Conservation (phyloP, 2,888 invertebrate species). For the Alcis repandata region DNA sequence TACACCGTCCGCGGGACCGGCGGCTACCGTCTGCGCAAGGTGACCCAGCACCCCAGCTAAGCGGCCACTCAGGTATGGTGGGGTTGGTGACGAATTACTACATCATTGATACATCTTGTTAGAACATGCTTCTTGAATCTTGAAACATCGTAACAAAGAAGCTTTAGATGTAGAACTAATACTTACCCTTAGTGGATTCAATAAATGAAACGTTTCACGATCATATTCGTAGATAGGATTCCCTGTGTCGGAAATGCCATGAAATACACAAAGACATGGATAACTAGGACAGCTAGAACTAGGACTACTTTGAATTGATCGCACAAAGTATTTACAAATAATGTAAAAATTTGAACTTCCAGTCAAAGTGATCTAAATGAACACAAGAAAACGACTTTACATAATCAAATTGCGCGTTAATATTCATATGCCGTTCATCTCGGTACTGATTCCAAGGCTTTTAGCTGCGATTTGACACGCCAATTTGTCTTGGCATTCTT, state of each 20-base stretch:
- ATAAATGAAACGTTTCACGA: too few species aligned
- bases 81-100: constrained; percentile 60
- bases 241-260: too few species aligned
- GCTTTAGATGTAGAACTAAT: too few species aligned
- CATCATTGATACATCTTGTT: neutral
- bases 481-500: constrained; percentile 32
- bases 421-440: constrained; percentile 27
- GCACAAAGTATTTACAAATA: too few species aligned
- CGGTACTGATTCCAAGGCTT: constrained; percentile 43
- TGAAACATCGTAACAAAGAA: too few species aligned
- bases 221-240: too few species aligned
- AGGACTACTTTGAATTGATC: too few species aligned
- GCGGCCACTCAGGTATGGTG: constrained; percentile 49
- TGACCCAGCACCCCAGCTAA: constrained; percentile 87
- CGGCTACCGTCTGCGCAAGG: constrained; percentile 86
- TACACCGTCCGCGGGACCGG: constrained; percentile 89
- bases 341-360: too few species aligned
- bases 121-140: too few species aligned
- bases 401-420: constrained; percentile 16
- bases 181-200: too few species aligned
- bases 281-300: too few species aligned
- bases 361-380: constrained; percentile 1
- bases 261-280: too few species aligned
- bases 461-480: constrained; percentile 46
- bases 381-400: constrained; percentile 3